phyloP scores from a whole-genome alignment of 2,113 vertebrate species.

The Nothoprocta pentlandii region DNA sequence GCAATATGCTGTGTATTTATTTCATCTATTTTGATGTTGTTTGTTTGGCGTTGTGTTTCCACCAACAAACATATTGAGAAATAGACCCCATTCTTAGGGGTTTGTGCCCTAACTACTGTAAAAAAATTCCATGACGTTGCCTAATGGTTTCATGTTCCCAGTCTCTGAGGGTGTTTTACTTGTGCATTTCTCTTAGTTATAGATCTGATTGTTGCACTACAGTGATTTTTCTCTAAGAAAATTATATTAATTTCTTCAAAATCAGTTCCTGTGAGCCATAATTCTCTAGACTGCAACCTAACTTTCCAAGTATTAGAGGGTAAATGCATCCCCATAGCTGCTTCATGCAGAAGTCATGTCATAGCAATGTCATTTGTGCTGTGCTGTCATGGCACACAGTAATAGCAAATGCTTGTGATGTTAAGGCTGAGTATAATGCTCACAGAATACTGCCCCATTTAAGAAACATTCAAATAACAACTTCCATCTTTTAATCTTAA shows the following conservation, averaged over 20 bases:
- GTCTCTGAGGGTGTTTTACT: not conserved
- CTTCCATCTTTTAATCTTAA: not conserved
- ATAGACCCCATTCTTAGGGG: not conserved
- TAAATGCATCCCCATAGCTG: not conserved
- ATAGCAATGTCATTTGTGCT: not conserved
- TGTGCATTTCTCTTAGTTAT: not conserved
- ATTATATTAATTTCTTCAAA: conserved; percentile 33
- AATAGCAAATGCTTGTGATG: not conserved
- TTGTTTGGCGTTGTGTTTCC: not conserved
- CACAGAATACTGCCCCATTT: not conserved
- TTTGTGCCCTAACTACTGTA: not conserved
- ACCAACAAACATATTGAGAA: not conserved
- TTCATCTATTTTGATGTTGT: not conserved
- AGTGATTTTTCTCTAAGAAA: conserved; percentile 19
- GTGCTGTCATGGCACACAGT: not conserved
- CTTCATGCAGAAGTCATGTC: not conserved
- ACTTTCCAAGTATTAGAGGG: not conserved
- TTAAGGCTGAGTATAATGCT: not conserved
- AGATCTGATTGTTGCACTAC: conserved; percentile 36
- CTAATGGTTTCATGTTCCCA: not conserved
- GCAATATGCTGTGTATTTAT: not conserved
- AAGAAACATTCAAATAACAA: not conserved
- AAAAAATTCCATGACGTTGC: not conserved
- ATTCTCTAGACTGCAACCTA: conserved; percentile 1
- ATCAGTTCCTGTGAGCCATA: not conserved